Base-by-base conservation (phyloP, 1,140 invertebrate genomes). In the Nebria ingens region DNA sequence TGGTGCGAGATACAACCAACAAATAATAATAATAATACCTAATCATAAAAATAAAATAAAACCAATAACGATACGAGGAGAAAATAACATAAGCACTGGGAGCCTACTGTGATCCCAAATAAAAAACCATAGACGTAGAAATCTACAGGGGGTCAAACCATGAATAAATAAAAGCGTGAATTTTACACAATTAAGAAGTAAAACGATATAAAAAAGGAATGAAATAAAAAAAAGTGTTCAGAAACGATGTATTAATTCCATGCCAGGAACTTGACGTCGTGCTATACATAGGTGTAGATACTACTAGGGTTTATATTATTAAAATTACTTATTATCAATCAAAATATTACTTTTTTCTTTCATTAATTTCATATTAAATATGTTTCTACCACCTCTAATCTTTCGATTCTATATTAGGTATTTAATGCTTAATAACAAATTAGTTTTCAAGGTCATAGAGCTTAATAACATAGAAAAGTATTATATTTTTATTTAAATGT, bases 121-220 rank as follows among this genome's bases (percentile, higher is more conserved):
- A 57, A 62, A 62, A 58, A 58, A 56, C 40, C 54, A 54, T 23
- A 53, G 50, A 23, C 29, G 21, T 19, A 55, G 52, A 52, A 52
- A 53, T 34, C 65, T 23, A 25, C 64, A 58, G 67, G 67, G 61
- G 64, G 64, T 51, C 65, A 63, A 64, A 58, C 65, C 65, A 68
- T 68, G 67, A 68, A 68, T 68, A 68, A 68, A 68, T 68, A 68
- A 68, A 64, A 62, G 67, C 67, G 67, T 68, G 67, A 68, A 68
- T 68, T 68, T 68, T 68, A 68, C 67, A 68, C 67, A 68, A 68
- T 68, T 68, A 68, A 68, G 65, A 68, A 64, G 64, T 64, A 66
- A 67, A 68, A 67, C 66, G 67, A 68, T 67, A 65, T 67, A 68
- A 67, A 68, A 68, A 66, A 59, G 58, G 63, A 11, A 45, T 45